Conservation (phyloP, 2,888 invertebrate genomes). For the Coenonympha glycerion region DNA sequence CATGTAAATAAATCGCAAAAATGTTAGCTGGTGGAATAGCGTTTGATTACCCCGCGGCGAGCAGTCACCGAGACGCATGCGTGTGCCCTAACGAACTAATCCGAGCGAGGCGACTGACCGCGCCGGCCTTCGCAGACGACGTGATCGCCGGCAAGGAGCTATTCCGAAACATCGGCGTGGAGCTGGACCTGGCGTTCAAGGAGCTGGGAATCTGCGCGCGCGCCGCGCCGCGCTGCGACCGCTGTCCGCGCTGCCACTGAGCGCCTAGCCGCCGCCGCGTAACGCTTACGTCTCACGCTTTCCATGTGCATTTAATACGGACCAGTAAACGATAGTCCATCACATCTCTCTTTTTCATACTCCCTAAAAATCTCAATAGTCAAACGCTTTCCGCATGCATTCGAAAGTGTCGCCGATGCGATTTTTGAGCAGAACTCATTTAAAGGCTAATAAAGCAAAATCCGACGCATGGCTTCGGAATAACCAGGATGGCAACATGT, state of each 20-base stretch:
- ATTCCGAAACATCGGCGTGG: constrained; percentile 93
- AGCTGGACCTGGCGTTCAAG: constrained; percentile 92
- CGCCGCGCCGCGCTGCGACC: constrained; percentile 48
- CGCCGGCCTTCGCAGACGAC: constrained; percentile 80
- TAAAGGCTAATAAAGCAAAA: constrained; percentile 17
- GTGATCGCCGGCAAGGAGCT: constrained; percentile 91
- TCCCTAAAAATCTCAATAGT: constrained; percentile 12
- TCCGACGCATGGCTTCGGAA: constrained; percentile 70
- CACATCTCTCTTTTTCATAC: constrained; percentile 24
- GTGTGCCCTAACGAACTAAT: constrained; percentile 35
- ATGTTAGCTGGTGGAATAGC: constrained; percentile 72
- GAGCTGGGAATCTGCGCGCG: constrained; percentile 70
- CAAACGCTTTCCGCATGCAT: constrained; percentile 36
- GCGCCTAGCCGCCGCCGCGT: constrained; percentile 20
- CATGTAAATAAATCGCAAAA: constrained; percentile 47
- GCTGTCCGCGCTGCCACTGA: constrained; percentile 69
- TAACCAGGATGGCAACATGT: constrained; percentile 55
- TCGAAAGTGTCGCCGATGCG: constrained; percentile 26
- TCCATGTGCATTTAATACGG: constrained; percentile 53
- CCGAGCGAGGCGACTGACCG: constrained; percentile 37
- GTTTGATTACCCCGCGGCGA: constrained; percentile 32
- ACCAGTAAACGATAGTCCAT: constrained; percentile 39
- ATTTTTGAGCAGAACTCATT: constrained; percentile 20
- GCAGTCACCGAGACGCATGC: constrained; percentile 40
- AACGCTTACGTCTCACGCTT: constrained; percentile 28